Conservation (phyloP, 2,888 invertebrate genomes). For the Plebejus anna region DNA sequence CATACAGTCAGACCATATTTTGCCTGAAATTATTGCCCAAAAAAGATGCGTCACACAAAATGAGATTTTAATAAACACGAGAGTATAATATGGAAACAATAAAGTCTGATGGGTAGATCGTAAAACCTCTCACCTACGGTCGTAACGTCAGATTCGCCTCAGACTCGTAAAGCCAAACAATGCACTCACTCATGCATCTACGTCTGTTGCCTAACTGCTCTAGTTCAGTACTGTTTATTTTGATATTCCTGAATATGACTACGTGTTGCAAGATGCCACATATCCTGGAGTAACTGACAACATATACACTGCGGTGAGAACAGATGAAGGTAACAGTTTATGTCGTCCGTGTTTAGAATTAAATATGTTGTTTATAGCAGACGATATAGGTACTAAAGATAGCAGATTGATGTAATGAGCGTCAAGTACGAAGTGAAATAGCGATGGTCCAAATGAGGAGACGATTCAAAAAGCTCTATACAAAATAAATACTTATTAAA, state of each 20-base stretch:
- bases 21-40: too few species aligned
- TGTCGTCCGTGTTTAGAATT: not conserved
- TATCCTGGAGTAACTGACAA: conserved; percentile 25
- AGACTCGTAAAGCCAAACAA: conserved; percentile 22
- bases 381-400: too few species aligned
- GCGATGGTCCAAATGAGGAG: too few species aligned
- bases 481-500: too few species aligned
- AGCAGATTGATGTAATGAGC: too few species aligned
- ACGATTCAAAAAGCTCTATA: too few species aligned
- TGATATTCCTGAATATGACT: conserved; percentile 23
- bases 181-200: conserved; percentile 22
- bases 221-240: conserved; percentile 24
- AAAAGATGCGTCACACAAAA: not conserved
- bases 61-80: not conserved
- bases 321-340: conserved; percentile 1
- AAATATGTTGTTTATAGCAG: too few species aligned
- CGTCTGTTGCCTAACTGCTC: conserved; percentile 12
- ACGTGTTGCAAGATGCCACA: conserved; percentile 16
- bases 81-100: not conserved
- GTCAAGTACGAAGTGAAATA: too few species aligned
- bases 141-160: conserved; percentile 2
- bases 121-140: not conserved
- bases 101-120: not conserved
- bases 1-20: not conserved
- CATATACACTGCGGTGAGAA: not conserved